Evolutionary conservation across 2,888 invertebrate genomes (phyloP).

Genomic region (Lasioglossum zephyrum): DNA sequence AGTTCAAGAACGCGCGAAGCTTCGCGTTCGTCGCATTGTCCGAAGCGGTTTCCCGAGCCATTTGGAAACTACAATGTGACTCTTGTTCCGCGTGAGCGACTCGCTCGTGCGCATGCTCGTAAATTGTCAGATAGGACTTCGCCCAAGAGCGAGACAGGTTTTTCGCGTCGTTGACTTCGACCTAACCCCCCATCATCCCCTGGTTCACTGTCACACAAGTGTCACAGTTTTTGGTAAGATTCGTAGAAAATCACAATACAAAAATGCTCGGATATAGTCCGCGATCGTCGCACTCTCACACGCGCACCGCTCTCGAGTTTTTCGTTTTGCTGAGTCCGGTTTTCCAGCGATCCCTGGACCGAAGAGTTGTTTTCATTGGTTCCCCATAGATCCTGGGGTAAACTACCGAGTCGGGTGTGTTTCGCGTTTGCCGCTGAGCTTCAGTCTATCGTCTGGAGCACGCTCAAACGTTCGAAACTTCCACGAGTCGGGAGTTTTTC

Average conservation of each 20-base stretch:
- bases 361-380: background rate
- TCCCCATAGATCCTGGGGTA: slow-evolving; percentile 13
- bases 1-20: slow-evolving; percentile 55
- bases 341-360: background rate
- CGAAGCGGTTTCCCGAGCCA: slow-evolving; percentile 69
- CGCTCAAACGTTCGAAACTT: slow-evolving; percentile 71
- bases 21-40: slow-evolving; percentile 56
- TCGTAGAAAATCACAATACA: slow-evolving; percentile 78
- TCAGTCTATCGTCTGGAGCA: background rate
- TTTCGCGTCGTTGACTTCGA: background rate
- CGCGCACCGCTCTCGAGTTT: slow-evolving; percentile 24
- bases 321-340: slow-evolving; percentile 21
- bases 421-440: slow-evolving; percentile 48
- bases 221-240: slow-evolving; percentile 51
- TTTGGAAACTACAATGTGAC: slow-evolving; percentile 75
- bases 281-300: slow-evolving; percentile 28
- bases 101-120: slow-evolving; percentile 59
- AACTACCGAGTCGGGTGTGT: slow-evolving; percentile 66
- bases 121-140: slow-evolving; percentile 59
- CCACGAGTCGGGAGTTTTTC: slow-evolving; percentile 74
- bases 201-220: background rate
- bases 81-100: slow-evolving; percentile 24
- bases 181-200: too few species aligned
- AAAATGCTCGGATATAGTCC: slow-evolving; percentile 61
- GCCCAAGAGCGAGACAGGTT: background rate